Evolutionary conservation across 2,797 vertebrate species (phyloP).

Genomic region (Gallirallus australis): DNA sequence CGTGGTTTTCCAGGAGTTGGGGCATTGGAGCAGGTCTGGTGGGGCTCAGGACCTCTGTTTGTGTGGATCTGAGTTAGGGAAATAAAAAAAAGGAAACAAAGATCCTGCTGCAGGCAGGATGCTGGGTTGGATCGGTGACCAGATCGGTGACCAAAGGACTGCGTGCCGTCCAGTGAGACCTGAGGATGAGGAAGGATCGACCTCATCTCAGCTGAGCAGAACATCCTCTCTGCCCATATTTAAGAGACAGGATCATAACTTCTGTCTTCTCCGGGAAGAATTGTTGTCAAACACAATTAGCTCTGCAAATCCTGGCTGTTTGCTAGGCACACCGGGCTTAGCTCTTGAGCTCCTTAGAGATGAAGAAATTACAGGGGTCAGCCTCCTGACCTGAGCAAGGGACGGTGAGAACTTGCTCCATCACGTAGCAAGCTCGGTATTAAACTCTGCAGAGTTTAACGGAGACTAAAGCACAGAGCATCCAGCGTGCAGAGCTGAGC

Average conservation of each 20-base stretch:
- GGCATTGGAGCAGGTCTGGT: neutral
- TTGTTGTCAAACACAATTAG: constrained; percentile 33
- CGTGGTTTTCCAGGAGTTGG: neutral
- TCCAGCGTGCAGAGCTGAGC: rapidly evolving
- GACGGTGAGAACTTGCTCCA: neutral
- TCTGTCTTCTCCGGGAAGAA: neutral
- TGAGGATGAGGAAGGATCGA: neutral
- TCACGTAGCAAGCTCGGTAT: neutral
- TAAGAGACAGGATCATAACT: constrained; percentile 30
- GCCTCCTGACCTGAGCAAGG: neutral
- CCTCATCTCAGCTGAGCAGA: constrained; percentile 17
- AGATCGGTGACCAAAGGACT: neutral
- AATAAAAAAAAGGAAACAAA: neutral
- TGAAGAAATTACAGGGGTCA: neutral
- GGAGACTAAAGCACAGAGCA: neutral
- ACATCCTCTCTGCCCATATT: neutral
- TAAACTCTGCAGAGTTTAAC: neutral
- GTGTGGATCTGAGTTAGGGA: neutral
- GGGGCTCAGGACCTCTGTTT: neutral
- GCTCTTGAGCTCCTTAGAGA: neutral
- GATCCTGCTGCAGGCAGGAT: neutral
- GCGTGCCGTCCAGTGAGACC: neutral
- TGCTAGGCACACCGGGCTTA: neutral
- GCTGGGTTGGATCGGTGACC: neutral
- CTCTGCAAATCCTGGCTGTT: neutral